A percentile compares a stretch with the other conserved stretches of the same genome.
Evolutionary conservation across 2,797 vertebrate species (phyloP).

Genomic region (Dermochelys coriacea): DNA sequence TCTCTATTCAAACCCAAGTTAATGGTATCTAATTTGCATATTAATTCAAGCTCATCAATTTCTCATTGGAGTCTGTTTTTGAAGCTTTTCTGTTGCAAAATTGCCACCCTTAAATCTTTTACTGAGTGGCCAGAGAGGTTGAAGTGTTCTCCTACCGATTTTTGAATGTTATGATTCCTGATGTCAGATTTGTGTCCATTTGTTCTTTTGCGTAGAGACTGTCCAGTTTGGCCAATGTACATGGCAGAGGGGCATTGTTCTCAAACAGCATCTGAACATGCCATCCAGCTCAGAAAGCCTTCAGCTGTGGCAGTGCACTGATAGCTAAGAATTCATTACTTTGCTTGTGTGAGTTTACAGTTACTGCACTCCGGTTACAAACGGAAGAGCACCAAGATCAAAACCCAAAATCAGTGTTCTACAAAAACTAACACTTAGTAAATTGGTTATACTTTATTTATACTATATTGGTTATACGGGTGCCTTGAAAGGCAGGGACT

Average conservation of each 20-base stretch:
- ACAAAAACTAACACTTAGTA: background rate
- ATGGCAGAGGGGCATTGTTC: background rate
- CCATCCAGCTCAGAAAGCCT: background rate
- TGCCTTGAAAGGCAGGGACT: background rate
- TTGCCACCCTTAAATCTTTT: too few relatives aligned
- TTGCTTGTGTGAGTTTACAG: accelerated
- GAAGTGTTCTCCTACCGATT: too few relatives aligned
- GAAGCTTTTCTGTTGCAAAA: too few relatives aligned
- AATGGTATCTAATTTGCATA: too few relatives aligned
- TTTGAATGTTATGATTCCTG: too few relatives aligned
- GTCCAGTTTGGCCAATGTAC: too few relatives aligned
- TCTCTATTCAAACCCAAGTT: too few relatives aligned
- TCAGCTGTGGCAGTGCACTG: accelerated
- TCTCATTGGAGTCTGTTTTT: too few relatives aligned
- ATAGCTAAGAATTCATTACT: background rate
- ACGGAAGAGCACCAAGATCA: background rate
- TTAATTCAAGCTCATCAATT: too few relatives aligned
- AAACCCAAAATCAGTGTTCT: background rate
- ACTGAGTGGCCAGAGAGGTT: too few relatives aligned
- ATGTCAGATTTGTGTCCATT: too few relatives aligned
- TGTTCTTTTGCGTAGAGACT: too few relatives aligned
- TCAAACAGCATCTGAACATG: background rate
- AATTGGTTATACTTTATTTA: background rate
- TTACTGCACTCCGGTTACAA: background rate
- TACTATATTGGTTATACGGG: background rate